These are phyloP conservation scores for Trissolcus brochymenae DNA, from an alignment of 2,888 invertebrate species.

Conservation along the genomic window DNA sequence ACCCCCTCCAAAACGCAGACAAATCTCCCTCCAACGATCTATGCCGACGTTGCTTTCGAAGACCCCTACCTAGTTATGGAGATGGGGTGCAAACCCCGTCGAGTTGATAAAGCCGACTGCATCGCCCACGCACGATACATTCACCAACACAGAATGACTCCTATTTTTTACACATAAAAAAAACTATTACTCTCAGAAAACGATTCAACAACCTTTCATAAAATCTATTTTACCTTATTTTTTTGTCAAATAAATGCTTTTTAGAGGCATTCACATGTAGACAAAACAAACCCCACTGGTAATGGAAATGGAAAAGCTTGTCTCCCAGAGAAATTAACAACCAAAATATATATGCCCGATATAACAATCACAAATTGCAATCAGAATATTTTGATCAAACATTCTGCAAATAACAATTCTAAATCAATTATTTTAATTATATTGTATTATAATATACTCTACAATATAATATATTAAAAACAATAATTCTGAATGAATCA, in stretches of 20 bases:
- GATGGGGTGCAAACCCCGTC: slow-evolving; percentile 65
- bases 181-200: slow-evolving; percentile 23
- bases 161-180: slow-evolving; percentile 22
- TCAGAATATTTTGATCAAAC: too few relatives aligned
- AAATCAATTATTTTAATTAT: too few relatives aligned
- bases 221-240: slow-evolving; percentile 15
- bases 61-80: slow-evolving; percentile 63
- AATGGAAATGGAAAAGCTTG: too few relatives aligned
- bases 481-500: too few relatives aligned
- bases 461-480: too few relatives aligned
- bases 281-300: too few relatives aligned
- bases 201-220: slow-evolving; percentile 7
- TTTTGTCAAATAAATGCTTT: slow-evolving; percentile 1
- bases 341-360: too few relatives aligned
- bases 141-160: slow-evolving; percentile 27
- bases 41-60: slow-evolving; percentile 60
- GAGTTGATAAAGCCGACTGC: slow-evolving; percentile 66
- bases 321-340: too few relatives aligned
- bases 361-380: too few relatives aligned
- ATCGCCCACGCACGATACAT: slow-evolving; percentile 63
- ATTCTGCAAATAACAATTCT: too few relatives aligned
- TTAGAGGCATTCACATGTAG: too few relatives aligned
- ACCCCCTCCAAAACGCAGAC: slow-evolving; percentile 73
- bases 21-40: slow-evolving; percentile 64
- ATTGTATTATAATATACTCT: too few relatives aligned